Conservation (phyloP, 2,797 vertebrate species). For the Enteromius paludinosus region DNA sequence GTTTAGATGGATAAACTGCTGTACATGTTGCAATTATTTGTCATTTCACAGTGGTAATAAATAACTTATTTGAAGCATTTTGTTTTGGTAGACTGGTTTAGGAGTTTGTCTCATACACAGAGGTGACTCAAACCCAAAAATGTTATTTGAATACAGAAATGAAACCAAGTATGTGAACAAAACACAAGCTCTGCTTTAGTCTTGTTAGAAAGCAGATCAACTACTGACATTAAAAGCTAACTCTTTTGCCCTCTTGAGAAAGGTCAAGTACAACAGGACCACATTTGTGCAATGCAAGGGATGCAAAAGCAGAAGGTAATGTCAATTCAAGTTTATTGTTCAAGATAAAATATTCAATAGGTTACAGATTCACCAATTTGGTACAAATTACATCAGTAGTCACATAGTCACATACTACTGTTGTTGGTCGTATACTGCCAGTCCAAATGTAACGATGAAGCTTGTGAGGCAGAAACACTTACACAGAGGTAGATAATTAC, state of each 20-base stretch:
- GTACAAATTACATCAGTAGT: background rate
- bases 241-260: background rate
- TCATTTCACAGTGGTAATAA: slow-evolving; percentile 25
- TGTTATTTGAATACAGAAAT: background rate
- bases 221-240: background rate
- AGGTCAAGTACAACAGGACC: background rate
- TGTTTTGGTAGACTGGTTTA: background rate
- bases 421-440: background rate
- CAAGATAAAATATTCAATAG: slow-evolving; percentile 20
- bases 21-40: slow-evolving; percentile 41
- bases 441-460: background rate
- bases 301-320: background rate
- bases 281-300: background rate
- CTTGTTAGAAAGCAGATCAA: background rate
- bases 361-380: background rate
- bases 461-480: slow-evolving; percentile 3
- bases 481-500: slow-evolving; percentile 24
- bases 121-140: background rate
- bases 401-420: background rate
- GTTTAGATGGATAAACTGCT: background rate
- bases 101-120: background rate
- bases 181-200: background rate
- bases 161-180: background rate
- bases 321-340: slow-evolving; percentile 30
- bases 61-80: slow-evolving; percentile 49